Percentiles rank a stretch among this genome's conserved stretches.
Conservation (phyloP, 2,113 vertebrate species). For the Phyllostomus discolor region DNA sequence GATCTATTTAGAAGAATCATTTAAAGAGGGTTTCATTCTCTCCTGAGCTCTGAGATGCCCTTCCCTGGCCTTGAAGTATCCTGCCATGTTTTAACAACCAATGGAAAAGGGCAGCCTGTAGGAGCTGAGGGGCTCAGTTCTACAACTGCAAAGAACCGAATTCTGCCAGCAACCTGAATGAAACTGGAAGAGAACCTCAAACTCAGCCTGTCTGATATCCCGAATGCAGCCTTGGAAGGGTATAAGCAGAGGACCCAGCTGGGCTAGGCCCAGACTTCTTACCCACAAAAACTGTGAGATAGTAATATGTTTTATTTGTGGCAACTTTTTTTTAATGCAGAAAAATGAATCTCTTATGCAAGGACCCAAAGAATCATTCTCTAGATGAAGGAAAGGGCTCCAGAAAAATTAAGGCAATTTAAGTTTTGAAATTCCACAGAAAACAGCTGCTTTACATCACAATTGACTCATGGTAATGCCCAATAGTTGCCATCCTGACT, state of each 20-base stretch:
- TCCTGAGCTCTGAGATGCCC: not conserved
- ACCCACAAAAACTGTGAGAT: not conserved
- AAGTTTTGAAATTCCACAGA: not conserved
- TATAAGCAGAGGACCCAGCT: not conserved
- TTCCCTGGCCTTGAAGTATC: not conserved
- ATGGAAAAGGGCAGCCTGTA: not conserved
- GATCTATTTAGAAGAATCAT: not conserved
- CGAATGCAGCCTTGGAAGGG: not conserved
- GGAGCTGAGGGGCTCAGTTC: not conserved
- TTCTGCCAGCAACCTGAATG: not conserved
- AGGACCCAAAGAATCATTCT: not conserved
- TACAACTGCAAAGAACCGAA: not conserved
- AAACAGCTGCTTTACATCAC: not conserved
- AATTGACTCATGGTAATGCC: not conserved
- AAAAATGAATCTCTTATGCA: not conserved
- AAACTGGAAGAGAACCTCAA: not conserved
- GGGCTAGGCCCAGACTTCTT: not conserved
- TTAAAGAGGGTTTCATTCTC: not conserved
- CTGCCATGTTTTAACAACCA: not conserved
- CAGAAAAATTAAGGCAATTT: not conserved
- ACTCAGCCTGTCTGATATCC: not conserved
- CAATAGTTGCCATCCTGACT: not conserved
- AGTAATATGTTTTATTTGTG: not conserved
- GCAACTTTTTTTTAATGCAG: not conserved
- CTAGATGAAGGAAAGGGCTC: not conserved